Percentiles rank a stretch among this genome's conserved stretches.
phyloP scores from a whole-genome alignment of 1,140 invertebrate genomes.

The Sweltsa coloradensis region DNA sequence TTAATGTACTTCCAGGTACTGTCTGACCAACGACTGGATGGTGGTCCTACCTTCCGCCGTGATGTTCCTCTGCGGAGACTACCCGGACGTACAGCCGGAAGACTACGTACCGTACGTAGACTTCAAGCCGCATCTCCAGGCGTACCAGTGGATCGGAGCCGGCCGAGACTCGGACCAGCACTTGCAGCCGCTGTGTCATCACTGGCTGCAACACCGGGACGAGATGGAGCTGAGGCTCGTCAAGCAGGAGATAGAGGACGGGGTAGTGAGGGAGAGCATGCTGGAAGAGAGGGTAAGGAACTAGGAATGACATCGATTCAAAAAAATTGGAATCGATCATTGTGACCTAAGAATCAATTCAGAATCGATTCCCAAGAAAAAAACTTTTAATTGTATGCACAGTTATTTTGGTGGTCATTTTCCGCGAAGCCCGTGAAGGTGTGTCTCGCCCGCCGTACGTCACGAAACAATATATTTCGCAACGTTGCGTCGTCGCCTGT shows the following conservation, averaged over 20 bases:
- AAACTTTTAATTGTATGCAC: too few relatives aligned
- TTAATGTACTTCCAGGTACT: conserved; percentile 14
- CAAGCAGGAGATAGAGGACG: conserved; percentile 21
- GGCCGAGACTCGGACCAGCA: conserved; percentile 79
- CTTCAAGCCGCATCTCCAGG: conserved; percentile 57
- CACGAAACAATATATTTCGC: conserved; percentile 9
- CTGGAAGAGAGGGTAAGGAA: conserved; percentile 22
- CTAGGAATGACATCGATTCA: conserved; percentile 13
- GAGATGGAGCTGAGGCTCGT: conserved; percentile 22
- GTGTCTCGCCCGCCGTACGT: too few relatives aligned
- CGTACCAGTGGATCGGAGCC: conserved; percentile 93
- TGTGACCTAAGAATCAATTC: conserved; percentile 17
- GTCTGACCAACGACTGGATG: conserved; percentile 54
- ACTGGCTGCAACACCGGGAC: conserved; percentile 55
- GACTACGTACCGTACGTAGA: conserved; percentile 91
- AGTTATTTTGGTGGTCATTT: too few relatives aligned
- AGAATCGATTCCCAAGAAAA: too few relatives aligned
- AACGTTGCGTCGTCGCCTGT: too few relatives aligned
- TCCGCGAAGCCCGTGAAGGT: too few relatives aligned
- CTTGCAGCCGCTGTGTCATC: conserved; percentile 56
- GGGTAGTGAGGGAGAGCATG: conserved; percentile 24
- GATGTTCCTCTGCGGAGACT: conserved; percentile 78
- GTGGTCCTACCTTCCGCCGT: conserved; percentile 65
- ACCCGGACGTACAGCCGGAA: conserved; percentile 59
- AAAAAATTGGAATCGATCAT: too few relatives aligned